Evolutionary conservation across 2,797 vertebrate species (phyloP), one percentile per base, ranked within the genome.

Genomic region (Gallirallus australis): DNA sequence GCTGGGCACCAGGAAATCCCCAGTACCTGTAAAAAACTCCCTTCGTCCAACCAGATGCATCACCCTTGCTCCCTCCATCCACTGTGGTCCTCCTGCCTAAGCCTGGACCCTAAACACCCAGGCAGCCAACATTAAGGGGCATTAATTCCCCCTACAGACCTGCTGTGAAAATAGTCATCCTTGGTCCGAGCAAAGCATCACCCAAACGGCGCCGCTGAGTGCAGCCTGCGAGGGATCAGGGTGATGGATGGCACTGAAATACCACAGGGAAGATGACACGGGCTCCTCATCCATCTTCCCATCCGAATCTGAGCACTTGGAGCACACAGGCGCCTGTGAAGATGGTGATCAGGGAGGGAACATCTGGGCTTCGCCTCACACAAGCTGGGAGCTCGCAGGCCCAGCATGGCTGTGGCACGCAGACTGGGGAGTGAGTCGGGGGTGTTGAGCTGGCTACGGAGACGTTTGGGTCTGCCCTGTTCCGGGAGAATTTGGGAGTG

Each of bases 161-260:
- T 84, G 56, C 60, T n/a, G 12, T 3, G 9, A 30, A 76, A 75
- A 69, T 16, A 20, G n/a, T 15, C 10, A 3, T 6, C 28, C 15
- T 65, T 2, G 1, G 23, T 45, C 42, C 28, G 56, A 81, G 69
- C 11, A 0, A 10, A 9, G 40, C 19, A 3, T 0, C 31, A 52
- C 8, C 18, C 71, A 53, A 1, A 0, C 7, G 0, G 39, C 0
- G 0, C 23, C 3, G 1, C 69, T 18, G 50, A 28, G 31, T 0
- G 11, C 69, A 72, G 76, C 84, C 61, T 39, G 27, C 15, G 31
- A 48, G 61, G 76, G 47, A 40, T 68, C 28, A 6, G 61, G 47
- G 37, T 82, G 75, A 91, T 86, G 82, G 65, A 83, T 64, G 70
- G 73, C 70, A 50, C 88, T 0, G 0, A 73, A 94, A 76, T 18